Evolutionary conservation across 2,888 invertebrate genomes (phyloP).

Genomic region (Pammene aurita): DNA sequence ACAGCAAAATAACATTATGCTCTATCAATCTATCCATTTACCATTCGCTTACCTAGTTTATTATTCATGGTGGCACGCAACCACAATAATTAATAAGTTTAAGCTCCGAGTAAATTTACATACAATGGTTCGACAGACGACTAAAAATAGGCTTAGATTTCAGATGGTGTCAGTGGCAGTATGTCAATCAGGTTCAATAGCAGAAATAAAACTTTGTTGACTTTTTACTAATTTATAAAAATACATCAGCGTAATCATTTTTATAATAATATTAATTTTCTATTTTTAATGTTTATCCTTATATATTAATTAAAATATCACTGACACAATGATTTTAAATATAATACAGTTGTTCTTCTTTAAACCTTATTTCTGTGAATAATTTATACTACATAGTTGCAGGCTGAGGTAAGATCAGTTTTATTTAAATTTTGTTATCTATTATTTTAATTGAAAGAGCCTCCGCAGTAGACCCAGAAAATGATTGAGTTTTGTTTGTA

Average conservation of each 20-base stretch:
- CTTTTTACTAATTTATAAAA: not conserved
- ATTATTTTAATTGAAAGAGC: conserved; percentile 30
- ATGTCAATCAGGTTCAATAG: conserved; percentile 32
- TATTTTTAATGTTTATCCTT: too few relatives aligned
- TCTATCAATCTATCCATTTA: conserved; percentile 24
- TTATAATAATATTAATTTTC: too few relatives aligned
- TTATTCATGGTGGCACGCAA: conserved; percentile 66
- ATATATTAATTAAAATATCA: too few relatives aligned
- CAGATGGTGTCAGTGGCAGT: conserved; percentile 39
- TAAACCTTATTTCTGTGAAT: too few relatives aligned
- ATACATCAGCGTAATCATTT: too few relatives aligned
- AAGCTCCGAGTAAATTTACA: conserved; percentile 72
- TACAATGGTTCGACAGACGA: conserved; percentile 65
- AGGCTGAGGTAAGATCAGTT: not conserved
- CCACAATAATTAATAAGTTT: conserved; percentile 81
- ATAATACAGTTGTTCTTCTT: too few relatives aligned
- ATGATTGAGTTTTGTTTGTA: conserved; percentile 18
- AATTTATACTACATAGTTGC: too few relatives aligned
- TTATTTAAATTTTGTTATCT: conserved; percentile 16
- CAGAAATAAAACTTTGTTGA: conserved; percentile 3
- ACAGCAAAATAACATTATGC: not conserved
- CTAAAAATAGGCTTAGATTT: conserved; percentile 43
- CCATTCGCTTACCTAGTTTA: conserved; percentile 48
- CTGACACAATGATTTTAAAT: too few relatives aligned
- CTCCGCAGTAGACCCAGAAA: conserved; percentile 13